Base-by-base conservation (phyloP, 2,113 vertebrate genomes). In the Silurus asotus region DNA sequence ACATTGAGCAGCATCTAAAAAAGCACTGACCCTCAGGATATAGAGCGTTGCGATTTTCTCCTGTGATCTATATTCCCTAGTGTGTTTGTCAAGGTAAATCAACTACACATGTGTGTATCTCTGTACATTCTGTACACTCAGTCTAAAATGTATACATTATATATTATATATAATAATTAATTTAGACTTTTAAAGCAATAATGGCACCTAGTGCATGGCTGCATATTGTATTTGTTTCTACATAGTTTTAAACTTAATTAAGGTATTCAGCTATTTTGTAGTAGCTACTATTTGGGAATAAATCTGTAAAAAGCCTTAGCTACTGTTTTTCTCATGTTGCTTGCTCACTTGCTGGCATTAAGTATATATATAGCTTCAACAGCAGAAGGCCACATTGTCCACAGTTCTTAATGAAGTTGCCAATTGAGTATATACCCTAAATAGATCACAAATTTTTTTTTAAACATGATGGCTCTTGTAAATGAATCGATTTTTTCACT, bases 11-110 rank as follows among this genome's bases (percentile, higher is more conserved):
- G 61, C 56, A 85, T 58, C 74, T 69, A 72, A 84, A 25, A 83
- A 64, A 62, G 82, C 49, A 84, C 55, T 53, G 51, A 81, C 67
- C 55, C 85, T 81, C 84, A 84, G 61, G 62, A 85, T 28, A 23
- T 69, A 61, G 9, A 72, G 37, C 51, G n/a, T 45, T 82, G 14
- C 53, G 45, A 19, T 83, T 11, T 84, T 61, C 61, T 65, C 53
- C 72, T 28, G 55, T 84, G 67, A n/a, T 25, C 55, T 74, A 76
- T 6, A 79, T 79, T 59, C 28, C 20, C 25, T 79, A 20, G 55
- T 45, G 25, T 59, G 55, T 45, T 45, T 19, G 49, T 83, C 51
- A 67, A 69, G 64, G 25, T 78, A 10, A 84, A 55, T 17, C 61
- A 65, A 61, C n/a, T 74, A 28, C 59, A 69, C 67, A 48, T 59